These are phyloP conservation scores for Schizothorax lantsangensis DNA, from an alignment of 2,797 vertebrate genomes.

Conservation along the genomic window DNA sequence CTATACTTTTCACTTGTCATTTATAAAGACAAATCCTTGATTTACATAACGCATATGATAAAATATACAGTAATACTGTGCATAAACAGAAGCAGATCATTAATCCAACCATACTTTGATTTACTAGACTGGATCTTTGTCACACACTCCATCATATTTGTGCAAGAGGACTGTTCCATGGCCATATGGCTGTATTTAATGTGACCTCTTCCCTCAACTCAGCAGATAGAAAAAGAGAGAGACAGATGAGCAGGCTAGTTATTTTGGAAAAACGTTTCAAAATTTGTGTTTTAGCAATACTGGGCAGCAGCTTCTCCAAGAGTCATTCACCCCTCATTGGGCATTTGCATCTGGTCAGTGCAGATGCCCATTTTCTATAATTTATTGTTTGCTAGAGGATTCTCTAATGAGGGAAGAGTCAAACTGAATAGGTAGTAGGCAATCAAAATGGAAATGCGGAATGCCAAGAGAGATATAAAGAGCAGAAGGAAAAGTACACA, in stretches of 20 bases:
- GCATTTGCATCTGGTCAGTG: constrained; percentile 25
- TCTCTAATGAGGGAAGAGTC: constrained; percentile 35
- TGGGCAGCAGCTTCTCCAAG: not conserved
- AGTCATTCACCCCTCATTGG: constrained; percentile 3
- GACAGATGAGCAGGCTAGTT: not conserved
- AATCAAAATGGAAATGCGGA: constrained; percentile 58
- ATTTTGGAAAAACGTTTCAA: not conserved
- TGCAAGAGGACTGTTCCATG: not conserved
- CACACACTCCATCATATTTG: constrained; percentile 20
- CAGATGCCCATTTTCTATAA: constrained; percentile 33
- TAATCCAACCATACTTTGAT: not conserved
- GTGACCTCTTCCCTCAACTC: not conserved
- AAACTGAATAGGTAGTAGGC: constrained; percentile 32
- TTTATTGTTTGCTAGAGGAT: constrained; percentile 33
- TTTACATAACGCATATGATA: not conserved
- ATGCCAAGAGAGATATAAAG: constrained; percentile 10
- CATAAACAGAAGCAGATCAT: not conserved
- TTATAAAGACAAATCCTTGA: not conserved
- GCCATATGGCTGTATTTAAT: constrained; percentile 14
- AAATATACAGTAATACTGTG: not conserved
- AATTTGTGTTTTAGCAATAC: constrained; percentile 9
- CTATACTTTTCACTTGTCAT: not conserved
- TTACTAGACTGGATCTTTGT: not conserved
- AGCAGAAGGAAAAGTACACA: not conserved
- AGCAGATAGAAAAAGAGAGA: not conserved